These are phyloP conservation scores for Corvus cornix DNA, from an alignment of 2,113 vertebrate species.

Conservation along the genomic window DNA sequence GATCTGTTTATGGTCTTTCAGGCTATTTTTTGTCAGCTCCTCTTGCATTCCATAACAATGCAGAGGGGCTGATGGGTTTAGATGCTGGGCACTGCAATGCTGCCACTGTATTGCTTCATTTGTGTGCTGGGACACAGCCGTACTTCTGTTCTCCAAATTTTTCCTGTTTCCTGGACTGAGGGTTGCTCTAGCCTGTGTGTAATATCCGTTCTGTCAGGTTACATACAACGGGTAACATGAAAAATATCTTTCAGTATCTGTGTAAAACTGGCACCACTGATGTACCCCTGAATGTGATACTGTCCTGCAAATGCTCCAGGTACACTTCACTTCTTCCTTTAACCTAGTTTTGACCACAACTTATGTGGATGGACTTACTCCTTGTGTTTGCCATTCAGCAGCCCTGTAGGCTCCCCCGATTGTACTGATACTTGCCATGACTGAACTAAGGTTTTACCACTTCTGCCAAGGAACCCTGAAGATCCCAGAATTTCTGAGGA, in stretches of 20 bases:
- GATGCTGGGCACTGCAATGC: background rate
- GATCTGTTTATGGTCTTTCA: background rate
- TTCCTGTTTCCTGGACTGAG: background rate
- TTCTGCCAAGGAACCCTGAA: background rate
- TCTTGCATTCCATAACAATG: accelerated
- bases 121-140: background rate
- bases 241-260: background rate
- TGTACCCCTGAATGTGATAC: background rate
- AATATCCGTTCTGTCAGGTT: background rate
- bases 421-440: background rate
- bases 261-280: background rate
- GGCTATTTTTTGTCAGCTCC: background rate
- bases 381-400: background rate
- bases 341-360: background rate
- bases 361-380: background rate
- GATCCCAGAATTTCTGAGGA: background rate
- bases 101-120: background rate
- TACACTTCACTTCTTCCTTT: background rate
- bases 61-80: background rate
- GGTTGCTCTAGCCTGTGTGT: background rate
- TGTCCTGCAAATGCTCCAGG: background rate
- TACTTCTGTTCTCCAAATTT: background rate
- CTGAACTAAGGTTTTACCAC: background rate
- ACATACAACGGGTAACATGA: background rate
- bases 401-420: background rate